Evolutionary conservation across 2,797 vertebrate genomes (phyloP).

Genomic region (Lagocephalus sceleratus): DNA sequence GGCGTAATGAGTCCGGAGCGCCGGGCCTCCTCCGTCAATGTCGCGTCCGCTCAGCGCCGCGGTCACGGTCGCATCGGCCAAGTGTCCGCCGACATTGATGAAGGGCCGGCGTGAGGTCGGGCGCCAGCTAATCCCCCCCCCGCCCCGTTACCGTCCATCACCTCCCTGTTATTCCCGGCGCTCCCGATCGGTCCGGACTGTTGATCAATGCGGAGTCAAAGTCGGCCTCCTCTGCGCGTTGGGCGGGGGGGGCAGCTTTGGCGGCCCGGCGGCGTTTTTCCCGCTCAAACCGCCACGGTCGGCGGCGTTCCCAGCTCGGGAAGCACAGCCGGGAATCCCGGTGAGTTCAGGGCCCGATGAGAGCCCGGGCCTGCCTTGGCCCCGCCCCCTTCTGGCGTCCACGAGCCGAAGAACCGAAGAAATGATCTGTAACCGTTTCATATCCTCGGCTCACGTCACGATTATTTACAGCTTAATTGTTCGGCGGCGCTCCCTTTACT

Average conservation of each 20-base stretch:
- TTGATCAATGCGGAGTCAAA: constrained; percentile 67
- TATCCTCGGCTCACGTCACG: too few species aligned
- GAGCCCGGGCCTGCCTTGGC: too few species aligned
- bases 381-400: too few species aligned
- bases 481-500: too few species aligned
- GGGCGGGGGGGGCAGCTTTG: too few species aligned
- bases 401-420: too few species aligned
- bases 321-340: too few species aligned
- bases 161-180: constrained; percentile 57
- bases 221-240: constrained; percentile 61
- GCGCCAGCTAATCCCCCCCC: constrained; percentile 46
- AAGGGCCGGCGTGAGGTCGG: constrained; percentile 45
- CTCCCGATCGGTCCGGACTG: constrained; percentile 56
- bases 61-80: constrained; percentile 65
- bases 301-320: too few species aligned
- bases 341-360: too few species aligned
- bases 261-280: too few species aligned
- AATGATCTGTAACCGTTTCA: too few species aligned
- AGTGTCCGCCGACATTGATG: constrained; percentile 62
- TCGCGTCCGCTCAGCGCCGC: constrained; percentile 63
- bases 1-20: constrained; percentile 69
- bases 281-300: too few species aligned
- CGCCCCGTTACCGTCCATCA: constrained; percentile 57
- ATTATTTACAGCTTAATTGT: neutral
- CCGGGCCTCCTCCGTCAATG: constrained; percentile 67